A percentile compares a stretch with the other conserved stretches of the same genome.
Conservation (phyloP, 2,113 vertebrate genomes). For the Gymnogyps californianus region DNA sequence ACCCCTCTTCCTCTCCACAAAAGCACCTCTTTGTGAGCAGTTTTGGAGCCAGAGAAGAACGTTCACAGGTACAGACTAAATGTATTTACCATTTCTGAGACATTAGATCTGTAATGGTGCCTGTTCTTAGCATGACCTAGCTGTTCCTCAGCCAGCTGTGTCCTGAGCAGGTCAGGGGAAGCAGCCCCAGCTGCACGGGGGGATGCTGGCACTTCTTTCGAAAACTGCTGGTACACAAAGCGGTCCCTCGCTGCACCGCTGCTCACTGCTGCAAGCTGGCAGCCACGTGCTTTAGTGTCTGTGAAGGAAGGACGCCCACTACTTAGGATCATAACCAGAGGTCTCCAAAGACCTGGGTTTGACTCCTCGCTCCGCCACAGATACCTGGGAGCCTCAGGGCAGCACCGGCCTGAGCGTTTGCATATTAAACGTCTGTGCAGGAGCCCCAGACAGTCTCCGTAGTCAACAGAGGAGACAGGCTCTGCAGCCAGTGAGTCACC, state of each 20-base stretch:
- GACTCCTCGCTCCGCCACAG: not conserved
- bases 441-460: not conserved
- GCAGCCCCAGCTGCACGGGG: not conserved
- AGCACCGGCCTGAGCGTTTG: accelerated
- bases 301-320: not conserved
- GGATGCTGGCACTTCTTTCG: not conserved
- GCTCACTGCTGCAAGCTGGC: not conserved
- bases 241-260: accelerated
- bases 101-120: not conserved
- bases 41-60: not conserved
- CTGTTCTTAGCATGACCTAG: not conserved
- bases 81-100: not conserved
- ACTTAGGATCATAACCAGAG: not conserved
- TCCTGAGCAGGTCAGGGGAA: not conserved
- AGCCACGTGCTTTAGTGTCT: not conserved
- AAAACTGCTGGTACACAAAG: not conserved
- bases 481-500: not conserved
- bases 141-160: not conserved
- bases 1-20: not conserved
- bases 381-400: not conserved
- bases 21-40: not conserved
- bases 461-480: not conserved
- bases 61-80: not conserved
- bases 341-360: not conserved
- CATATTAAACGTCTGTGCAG: not conserved